Evolutionary conservation across 1,140 invertebrate species (phyloP).

Genomic region (Drosophila nasuta): DNA sequence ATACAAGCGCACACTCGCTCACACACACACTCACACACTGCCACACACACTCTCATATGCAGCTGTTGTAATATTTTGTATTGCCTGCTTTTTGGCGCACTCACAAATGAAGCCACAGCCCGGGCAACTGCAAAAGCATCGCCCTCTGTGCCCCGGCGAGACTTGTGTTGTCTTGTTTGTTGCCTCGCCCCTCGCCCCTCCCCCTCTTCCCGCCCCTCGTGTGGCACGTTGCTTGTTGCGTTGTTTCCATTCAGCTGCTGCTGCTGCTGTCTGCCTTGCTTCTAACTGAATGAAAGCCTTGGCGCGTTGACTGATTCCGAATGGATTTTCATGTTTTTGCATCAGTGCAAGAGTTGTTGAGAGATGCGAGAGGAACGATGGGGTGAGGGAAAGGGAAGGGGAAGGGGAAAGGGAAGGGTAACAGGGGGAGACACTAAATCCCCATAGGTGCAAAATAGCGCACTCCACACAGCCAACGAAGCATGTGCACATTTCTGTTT

Average conservation of each 20-base stretch:
- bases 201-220: background rate
- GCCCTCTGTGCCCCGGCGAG: slow-evolving; percentile 8
- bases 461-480: slow-evolving; percentile 72
- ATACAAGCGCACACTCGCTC: background rate
- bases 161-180: background rate
- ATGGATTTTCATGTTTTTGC: slow-evolving; percentile 74
- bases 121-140: slow-evolving; percentile 6
- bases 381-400: background rate
- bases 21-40: background rate
- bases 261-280: slow-evolving; percentile 48
- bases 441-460: slow-evolving; percentile 80
- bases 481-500: slow-evolving; percentile 76
- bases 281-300: slow-evolving; percentile 81
- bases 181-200: background rate
- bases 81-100: slow-evolving; percentile 52
- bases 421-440: slow-evolving; percentile 55
- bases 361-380: background rate
- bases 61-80: slow-evolving; percentile 46
- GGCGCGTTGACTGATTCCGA: slow-evolving; percentile 80
- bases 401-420: background rate
- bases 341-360: slow-evolving; percentile 17
- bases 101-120: slow-evolving; percentile 42
- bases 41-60: background rate
- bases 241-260: slow-evolving; percentile 17
- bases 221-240: slow-evolving; percentile 20